A percentile compares a stretch with the other conserved stretches of the same genome.
Conservation (phyloP, 2,888 invertebrate genomes). For the Agrenia bidenticulata region DNA sequence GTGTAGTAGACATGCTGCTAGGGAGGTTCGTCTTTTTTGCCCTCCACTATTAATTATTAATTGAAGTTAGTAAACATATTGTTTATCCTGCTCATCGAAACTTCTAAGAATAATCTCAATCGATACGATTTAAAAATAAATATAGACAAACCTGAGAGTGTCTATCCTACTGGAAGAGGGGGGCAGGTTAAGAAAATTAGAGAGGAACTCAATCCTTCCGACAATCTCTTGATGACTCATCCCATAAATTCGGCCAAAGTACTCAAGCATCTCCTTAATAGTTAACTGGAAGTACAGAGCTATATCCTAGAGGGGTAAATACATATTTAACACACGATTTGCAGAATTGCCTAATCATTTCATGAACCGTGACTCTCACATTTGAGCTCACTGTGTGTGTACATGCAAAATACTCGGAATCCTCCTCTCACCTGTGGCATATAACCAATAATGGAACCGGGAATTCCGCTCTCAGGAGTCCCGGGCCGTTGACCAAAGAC, state of each 20-base stretch:
- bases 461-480: constrained; percentile 56
- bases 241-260: constrained; percentile 39
- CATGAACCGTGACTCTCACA: too few species aligned
- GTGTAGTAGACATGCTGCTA: constrained; percentile 89
- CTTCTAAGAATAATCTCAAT: too few species aligned
- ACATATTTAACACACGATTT: too few species aligned
- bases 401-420: too few species aligned
- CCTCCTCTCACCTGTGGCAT: constrained; percentile 55
- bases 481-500: constrained; percentile 57
- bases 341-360: too few species aligned
- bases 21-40: constrained; percentile 73
- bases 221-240: constrained; percentile 27
- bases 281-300: constrained; percentile 33
- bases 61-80: too few species aligned
- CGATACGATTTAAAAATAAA: too few species aligned
- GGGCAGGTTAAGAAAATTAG: constrained; percentile 25
- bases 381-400: too few species aligned
- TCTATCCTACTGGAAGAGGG: constrained; percentile 15
- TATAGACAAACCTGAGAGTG: constrained; percentile 19
- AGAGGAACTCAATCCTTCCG: constrained; percentile 17
- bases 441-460: constrained; percentile 56
- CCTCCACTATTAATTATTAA: constrained; percentile 81
- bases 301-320: constrained; percentile 18
- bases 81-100: too few species aligned
- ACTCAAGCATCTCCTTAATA: constrained; percentile 31